These are phyloP conservation scores for Drosophila serrata DNA, from an alignment of 1,140 invertebrate genomes.

Conservation along the genomic window DNA sequence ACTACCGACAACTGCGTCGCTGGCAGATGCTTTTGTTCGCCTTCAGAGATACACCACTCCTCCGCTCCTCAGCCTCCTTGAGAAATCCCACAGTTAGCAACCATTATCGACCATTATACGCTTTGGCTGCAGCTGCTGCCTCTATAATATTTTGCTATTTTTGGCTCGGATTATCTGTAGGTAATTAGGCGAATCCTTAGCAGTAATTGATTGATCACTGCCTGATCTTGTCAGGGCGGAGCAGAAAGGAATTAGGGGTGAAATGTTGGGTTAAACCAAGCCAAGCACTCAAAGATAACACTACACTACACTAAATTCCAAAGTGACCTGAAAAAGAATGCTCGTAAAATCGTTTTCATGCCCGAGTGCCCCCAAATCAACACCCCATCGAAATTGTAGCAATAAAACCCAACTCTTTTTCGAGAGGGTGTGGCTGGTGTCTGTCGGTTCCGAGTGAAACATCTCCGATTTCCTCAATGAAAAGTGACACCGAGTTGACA, in stretches of 20 bases:
- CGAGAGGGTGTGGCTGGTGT: slow-evolving; percentile 4
- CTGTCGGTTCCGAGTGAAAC: neutral
- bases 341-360: slow-evolving; percentile 63
- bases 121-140: slow-evolving; percentile 27
- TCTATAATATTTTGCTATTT: slow-evolving; percentile 29
- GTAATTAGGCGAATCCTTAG: slow-evolving; percentile 36
- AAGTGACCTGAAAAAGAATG: slow-evolving; percentile 62
- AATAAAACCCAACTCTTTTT: slow-evolving; percentile 23
- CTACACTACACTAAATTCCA: slow-evolving; percentile 13
- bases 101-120: slow-evolving; percentile 76
- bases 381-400: slow-evolving; percentile 17
- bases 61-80: neutral
- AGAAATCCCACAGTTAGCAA: slow-evolving; percentile 40
- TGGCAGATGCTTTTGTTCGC: slow-evolving; percentile 58
- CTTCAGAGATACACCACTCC: slow-evolving; percentile 4
- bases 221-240: slow-evolving; percentile 5
- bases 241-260: neutral
- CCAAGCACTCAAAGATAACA: neutral
- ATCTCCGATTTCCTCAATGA: slow-evolving; percentile 61
- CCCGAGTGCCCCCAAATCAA: slow-evolving; percentile 63
- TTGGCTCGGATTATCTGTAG: slow-evolving; percentile 34
- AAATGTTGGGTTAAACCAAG: neutral
- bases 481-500: slow-evolving; percentile 71
- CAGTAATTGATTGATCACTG: slow-evolving; percentile 42
- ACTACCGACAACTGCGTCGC: slow-evolving; percentile 30